These are phyloP conservation scores for Bicyclus anynana DNA, from an alignment of 1,140 invertebrate genomes.

Conservation along the genomic window DNA sequence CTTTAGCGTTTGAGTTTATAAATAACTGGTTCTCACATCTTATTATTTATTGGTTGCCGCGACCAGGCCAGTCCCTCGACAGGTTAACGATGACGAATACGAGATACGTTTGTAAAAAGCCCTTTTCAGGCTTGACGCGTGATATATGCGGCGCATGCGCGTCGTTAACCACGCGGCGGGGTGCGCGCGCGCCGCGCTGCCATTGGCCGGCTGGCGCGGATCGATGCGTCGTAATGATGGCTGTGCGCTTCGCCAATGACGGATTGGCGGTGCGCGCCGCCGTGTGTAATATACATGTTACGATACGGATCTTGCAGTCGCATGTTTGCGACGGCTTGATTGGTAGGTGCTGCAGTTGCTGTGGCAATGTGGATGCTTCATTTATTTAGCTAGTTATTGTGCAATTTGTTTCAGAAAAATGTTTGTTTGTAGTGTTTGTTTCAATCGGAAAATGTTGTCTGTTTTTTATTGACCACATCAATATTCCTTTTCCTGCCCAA, in stretches of 20 bases:
- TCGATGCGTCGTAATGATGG: constrained; percentile 53
- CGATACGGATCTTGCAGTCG: constrained; percentile 10
- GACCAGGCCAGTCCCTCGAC: constrained; percentile 39
- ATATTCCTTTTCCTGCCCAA: too few species aligned
- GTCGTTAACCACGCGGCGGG: constrained; percentile 53
- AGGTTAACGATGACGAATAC: constrained; percentile 72
- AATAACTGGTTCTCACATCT: constrained; percentile 28
- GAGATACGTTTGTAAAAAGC: constrained; percentile 65
- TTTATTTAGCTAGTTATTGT: too few species aligned
- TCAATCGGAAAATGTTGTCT: too few species aligned
- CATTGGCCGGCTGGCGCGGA: constrained; percentile 56
- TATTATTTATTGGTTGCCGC: constrained; percentile 26
- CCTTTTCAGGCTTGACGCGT: constrained; percentile 62
- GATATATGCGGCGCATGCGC: constrained; percentile 48
- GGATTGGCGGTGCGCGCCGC: constrained; percentile 39
- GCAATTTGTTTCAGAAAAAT: too few species aligned
- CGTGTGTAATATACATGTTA: constrained; percentile 14
- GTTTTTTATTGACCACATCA: too few species aligned
- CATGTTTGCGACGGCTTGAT: background rate
- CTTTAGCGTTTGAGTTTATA: constrained; percentile 23
- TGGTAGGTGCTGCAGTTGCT: background rate
- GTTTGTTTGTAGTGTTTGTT: too few species aligned
- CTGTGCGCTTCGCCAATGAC: constrained; percentile 58
- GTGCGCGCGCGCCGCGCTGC: constrained; percentile 62
- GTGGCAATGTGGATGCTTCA: too few species aligned